A percentile compares a stretch with the other conserved stretches of the same genome.
Conservation (phyloP, 2,797 vertebrate species). For the Sphenopsis melanotis region DNA sequence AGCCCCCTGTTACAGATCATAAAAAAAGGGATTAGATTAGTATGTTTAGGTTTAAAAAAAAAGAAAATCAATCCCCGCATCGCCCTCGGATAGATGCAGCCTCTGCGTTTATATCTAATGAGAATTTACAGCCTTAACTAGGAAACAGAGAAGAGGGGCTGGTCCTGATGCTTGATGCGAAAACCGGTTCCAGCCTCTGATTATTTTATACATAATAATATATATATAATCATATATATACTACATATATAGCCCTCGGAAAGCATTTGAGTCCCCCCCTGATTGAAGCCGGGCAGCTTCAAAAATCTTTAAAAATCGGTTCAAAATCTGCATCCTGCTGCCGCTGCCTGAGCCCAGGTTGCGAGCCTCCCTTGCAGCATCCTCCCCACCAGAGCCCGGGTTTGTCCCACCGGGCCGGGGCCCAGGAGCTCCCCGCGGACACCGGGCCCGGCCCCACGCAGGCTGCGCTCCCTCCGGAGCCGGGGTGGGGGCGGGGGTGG, state of each 20-base stretch:
- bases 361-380: not conserved
- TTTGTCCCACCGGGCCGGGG: not conserved
- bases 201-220: not conserved
- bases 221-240: not conserved
- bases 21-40: constrained; percentile 61
- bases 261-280: not conserved
- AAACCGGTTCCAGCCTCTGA: not conserved
- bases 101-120: constrained; percentile 22
- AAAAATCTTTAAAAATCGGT: not conserved
- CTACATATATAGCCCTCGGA: not conserved
- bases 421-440: not conserved
- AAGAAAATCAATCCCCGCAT: not conserved
- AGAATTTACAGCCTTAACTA: constrained; percentile 33
- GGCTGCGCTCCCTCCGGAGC: not conserved
- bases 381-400: not conserved
- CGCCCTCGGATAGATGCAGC: not conserved
- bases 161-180: not conserved
- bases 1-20: constrained; percentile 59
- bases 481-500: not conserved
- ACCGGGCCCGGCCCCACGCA: not conserved
- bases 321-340: not conserved
- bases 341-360: not conserved
- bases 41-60: constrained; percentile 12
- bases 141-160: not conserved
- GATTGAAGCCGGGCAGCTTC: not conserved